phyloP scores from a whole-genome alignment of 2,113 vertebrate genomes.

The Oenanthe oenanthe region DNA sequence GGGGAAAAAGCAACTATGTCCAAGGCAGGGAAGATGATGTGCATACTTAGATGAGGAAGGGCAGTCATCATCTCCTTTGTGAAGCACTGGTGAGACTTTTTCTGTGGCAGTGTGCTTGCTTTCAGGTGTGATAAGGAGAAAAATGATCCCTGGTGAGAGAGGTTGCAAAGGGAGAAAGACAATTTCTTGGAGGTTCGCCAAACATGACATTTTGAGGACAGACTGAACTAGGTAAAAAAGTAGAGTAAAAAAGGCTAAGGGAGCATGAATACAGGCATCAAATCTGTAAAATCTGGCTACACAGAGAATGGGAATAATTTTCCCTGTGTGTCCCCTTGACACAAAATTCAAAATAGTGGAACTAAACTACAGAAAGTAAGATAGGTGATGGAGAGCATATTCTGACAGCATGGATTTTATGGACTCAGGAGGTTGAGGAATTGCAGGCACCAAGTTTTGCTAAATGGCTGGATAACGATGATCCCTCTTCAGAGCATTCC shows the following conservation, averaged over 20 bases:
- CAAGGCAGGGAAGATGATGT: not conserved
- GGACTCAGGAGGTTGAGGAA: not conserved
- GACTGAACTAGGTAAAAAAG: not conserved
- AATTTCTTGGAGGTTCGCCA: not conserved
- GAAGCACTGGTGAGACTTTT: not conserved
- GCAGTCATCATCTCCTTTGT: not conserved
- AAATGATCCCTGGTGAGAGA: not conserved
- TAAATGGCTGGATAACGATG: not conserved
- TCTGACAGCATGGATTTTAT: not conserved
- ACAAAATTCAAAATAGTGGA: not conserved
- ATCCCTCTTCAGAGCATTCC: not conserved
- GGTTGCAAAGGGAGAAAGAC: not conserved
- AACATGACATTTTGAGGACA: not conserved
- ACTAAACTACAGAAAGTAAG: not conserved
- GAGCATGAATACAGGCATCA: not conserved
- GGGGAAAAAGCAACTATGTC: not conserved
- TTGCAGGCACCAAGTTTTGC: not conserved
- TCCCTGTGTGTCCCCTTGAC: not conserved
- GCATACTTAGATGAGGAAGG: not conserved
- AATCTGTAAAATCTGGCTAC: not conserved
- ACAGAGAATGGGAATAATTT: not conserved
- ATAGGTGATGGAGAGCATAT: not conserved
- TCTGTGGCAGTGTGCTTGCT: rapidly evolving
- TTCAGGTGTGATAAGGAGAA: not conserved
- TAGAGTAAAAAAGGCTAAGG: not conserved